Conservation (phyloP, 2,888 invertebrate genomes). For the Drosophila niveifrons region DNA sequence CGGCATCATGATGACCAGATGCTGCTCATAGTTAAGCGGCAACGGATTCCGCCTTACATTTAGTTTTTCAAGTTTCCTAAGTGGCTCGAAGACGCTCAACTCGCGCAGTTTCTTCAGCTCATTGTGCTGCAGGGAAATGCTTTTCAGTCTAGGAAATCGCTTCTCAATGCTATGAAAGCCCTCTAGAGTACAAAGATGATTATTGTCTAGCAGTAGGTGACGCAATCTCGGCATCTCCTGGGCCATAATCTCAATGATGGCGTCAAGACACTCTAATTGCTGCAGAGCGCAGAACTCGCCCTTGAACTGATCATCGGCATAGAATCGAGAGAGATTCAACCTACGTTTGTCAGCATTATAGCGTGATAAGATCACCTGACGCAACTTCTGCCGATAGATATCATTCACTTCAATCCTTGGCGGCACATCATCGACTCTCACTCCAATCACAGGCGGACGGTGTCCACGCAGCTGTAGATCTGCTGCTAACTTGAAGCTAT, state of each 20-base stretch:
- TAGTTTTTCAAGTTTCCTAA: constrained; percentile 34
- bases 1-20: constrained; percentile 40
- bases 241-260: constrained; percentile 36
- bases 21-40: constrained; percentile 39
- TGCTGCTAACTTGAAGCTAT: constrained; percentile 42
- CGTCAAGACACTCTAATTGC: constrained; percentile 39
- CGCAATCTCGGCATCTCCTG: constrained; percentile 44
- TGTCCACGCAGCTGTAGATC: constrained; percentile 29
- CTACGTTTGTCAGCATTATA: constrained; percentile 35
- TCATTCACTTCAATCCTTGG: constrained; percentile 45
- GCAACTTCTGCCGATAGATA: constrained; percentile 24
- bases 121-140: constrained; percentile 51
- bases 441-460: constrained; percentile 15
- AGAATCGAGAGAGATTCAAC: constrained; percentile 45
- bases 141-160: constrained; percentile 28
- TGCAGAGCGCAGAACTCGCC: constrained; percentile 55
- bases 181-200: constrained; percentile 40
- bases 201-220: constrained; percentile 53
- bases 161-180: constrained; percentile 41
- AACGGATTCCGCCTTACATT: constrained; percentile 44
- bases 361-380: constrained; percentile 33
- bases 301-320: constrained; percentile 41
- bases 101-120: constrained; percentile 17
- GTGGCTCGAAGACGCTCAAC: constrained; percentile 35
- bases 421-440: constrained; percentile 42